Percentiles rank a stretch among this genome's conserved stretches.
phyloP scores from a whole-genome alignment of 2,888 invertebrate genomes.

The Phalangium opilio region DNA sequence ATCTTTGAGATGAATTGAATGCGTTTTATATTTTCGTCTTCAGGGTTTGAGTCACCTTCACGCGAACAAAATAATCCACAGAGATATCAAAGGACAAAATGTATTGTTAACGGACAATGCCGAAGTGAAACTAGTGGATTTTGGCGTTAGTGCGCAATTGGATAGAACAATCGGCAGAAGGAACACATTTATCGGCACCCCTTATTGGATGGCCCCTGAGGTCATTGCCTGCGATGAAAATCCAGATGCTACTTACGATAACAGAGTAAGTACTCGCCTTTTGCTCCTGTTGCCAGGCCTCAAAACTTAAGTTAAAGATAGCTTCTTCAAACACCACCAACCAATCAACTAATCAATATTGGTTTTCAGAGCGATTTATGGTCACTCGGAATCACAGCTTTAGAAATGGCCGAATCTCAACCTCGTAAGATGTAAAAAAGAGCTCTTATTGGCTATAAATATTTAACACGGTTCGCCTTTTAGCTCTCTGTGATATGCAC shows the following conservation, averaged over 20 bases:
- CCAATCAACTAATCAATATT: neutral
- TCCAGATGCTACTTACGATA: conserved; percentile 98
- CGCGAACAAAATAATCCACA: conserved; percentile 96
- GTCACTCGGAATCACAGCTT: conserved; percentile 74
- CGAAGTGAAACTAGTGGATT: conserved; percentile 98
- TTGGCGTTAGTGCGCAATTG: conserved; percentile 97
- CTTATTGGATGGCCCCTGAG: conserved; percentile 99
- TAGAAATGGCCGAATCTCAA: conserved; percentile 99
- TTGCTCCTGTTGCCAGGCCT: no score
- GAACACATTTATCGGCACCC: conserved; percentile 97
- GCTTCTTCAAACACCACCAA: neutral
- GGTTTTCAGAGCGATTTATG: conserved; percentile 36
- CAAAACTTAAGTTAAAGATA: neutral
- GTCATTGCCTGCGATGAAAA: conserved; percentile 99
- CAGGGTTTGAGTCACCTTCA: conserved; percentile 94
- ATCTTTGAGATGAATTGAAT: no score
- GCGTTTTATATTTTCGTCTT: conserved; percentile 33
- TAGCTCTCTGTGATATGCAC: conserved; percentile 90
- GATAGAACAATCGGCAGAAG: conserved; percentile 96
- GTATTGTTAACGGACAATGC: conserved; percentile 98
- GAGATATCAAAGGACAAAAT: conserved; percentile 99
- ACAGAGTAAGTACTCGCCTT: conserved; percentile 35
- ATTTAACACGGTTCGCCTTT: no score
- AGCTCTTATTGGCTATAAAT: conserved; percentile 9
- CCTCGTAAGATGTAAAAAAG: conserved; percentile 30